Evolutionary conservation across 2,888 invertebrate species (phyloP).

Genomic region (Rotaria socialis): DNA sequence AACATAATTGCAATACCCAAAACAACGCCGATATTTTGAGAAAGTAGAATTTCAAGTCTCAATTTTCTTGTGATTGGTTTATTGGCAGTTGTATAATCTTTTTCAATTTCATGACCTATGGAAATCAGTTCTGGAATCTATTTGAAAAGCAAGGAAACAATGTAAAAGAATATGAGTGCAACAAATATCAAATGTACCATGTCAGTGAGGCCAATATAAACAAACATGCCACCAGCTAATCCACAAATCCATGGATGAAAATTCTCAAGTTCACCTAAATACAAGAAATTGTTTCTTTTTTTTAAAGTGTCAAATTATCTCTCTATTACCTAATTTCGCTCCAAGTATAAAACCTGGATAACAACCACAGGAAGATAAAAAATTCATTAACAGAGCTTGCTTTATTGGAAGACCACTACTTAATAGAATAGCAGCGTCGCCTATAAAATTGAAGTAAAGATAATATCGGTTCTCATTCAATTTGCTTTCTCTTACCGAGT

Average conservation of each 20-base stretch:
- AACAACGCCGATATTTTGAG: too few relatives aligned
- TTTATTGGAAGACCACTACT: slow-evolving; percentile 65
- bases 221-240: slow-evolving; percentile 66
- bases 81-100: too few relatives aligned
- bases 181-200: slow-evolving; percentile 61
- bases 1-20: too few relatives aligned
- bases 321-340: not conserved
- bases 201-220: slow-evolving; percentile 66
- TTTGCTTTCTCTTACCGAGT: slow-evolving; percentile 57
- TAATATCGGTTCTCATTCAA: not conserved
- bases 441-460: slow-evolving; percentile 53
- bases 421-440: slow-evolving; percentile 66
- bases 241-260: slow-evolving; percentile 64
- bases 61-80: too few relatives aligned
- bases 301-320: too few relatives aligned
- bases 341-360: slow-evolving; percentile 64
- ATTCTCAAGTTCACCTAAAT: slow-evolving; percentile 49
- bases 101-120: too few relatives aligned
- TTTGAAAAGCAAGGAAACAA: too few relatives aligned
- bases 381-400: slow-evolving; percentile 65
- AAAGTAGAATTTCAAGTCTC: too few relatives aligned
- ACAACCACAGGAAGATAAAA: slow-evolving; percentile 64
- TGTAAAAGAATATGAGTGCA: too few relatives aligned
- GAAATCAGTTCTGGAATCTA: too few relatives aligned
- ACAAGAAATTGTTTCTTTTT: too few relatives aligned